Conservation (phyloP, 1,140 invertebrate species). For the Drosophila persimilis region DNA sequence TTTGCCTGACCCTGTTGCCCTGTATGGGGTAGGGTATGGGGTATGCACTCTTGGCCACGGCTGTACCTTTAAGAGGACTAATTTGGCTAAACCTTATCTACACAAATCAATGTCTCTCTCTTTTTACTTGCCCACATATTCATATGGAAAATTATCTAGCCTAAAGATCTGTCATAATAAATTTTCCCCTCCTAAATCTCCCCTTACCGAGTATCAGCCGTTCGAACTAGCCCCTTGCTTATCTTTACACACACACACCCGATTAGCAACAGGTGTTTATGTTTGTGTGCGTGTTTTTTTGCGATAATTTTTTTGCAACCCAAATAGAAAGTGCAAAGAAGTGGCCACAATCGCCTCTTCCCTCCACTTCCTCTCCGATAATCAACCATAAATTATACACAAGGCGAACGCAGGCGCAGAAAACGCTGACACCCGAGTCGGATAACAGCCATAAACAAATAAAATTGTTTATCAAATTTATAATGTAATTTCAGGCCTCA, state of each 20-base stretch:
- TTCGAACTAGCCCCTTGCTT: conserved; percentile 19
- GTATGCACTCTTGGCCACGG: background rate
- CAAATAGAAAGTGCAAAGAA: conserved; percentile 53
- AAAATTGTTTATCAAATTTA: conserved; percentile 34
- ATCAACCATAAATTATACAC: background rate
- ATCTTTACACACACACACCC: conserved; percentile 5
- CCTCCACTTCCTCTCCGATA: conserved; percentile 36
- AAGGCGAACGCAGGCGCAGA: conserved; percentile 14
- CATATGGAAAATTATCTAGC: too few relatives aligned
- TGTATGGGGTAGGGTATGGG: background rate
- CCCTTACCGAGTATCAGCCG: conserved; percentile 7
- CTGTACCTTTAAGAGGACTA: too few relatives aligned
- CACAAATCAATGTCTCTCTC: too few relatives aligned
- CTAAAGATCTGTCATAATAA: too few relatives aligned
- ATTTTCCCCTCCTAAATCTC: background rate
- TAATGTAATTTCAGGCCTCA: conserved; percentile 23
- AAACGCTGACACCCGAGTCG: conserved; percentile 15
- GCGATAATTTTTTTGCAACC: conserved; percentile 30
- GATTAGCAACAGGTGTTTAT: conserved; percentile 38
- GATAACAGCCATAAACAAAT: conserved; percentile 70
- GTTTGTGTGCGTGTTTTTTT: conserved; percentile 15
- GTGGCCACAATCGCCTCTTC: conserved; percentile 9
- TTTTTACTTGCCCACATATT: too few relatives aligned
- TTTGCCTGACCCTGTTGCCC: background rate
- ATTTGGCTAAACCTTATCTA: too few relatives aligned